Percentiles rank a stretch among this genome's conserved stretches.
phyloP scores from a whole-genome alignment of 2,797 vertebrate species.

The Brachyrhaphis roseni region DNA sequence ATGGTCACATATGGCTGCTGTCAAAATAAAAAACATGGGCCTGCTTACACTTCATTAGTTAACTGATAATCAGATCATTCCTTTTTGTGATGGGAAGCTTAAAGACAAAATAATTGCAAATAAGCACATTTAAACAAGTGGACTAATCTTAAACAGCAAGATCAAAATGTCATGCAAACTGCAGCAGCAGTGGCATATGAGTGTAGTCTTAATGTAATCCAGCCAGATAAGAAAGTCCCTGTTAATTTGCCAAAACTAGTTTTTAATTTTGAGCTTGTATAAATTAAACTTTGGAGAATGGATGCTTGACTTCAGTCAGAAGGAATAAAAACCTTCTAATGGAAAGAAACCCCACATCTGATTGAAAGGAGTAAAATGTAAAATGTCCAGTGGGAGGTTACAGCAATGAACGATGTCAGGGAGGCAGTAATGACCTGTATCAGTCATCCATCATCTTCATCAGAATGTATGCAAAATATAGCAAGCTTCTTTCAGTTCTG shows the following conservation, averaged over 20 bases:
- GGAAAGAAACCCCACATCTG: neutral
- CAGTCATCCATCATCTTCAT: slow-evolving; percentile 34
- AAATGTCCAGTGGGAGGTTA: slow-evolving; percentile 6
- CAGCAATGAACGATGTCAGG: slow-evolving; percentile 10
- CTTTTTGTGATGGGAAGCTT: neutral
- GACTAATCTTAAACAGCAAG: neutral
- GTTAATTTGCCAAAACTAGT: neutral
- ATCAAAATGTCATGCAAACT: neutral
- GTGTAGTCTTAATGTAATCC: neutral
- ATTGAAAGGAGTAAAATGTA: slow-evolving; percentile 1
- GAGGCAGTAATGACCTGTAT: slow-evolving; percentile 16
- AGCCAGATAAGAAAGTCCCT: neutral
- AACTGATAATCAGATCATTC: neutral
- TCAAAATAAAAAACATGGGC: neutral
- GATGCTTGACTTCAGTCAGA: slow-evolving; percentile 8
- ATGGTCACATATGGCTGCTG: slow-evolving; percentile 16
- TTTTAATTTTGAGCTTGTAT: neutral
- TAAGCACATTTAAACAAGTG: neutral
- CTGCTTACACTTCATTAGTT: slow-evolving; percentile 15
- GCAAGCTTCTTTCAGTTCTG: slow-evolving; percentile 30
- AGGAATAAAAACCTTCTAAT: slow-evolving; percentile 9
- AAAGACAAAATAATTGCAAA: neutral
- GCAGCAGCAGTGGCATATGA: neutral
- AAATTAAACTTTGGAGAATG: neutral
- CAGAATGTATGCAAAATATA: slow-evolving; percentile 21